These are phyloP conservation scores for Cherax quadricarinatus DNA, from an alignment of 1,140 invertebrate species.

Conservation along the genomic window DNA sequence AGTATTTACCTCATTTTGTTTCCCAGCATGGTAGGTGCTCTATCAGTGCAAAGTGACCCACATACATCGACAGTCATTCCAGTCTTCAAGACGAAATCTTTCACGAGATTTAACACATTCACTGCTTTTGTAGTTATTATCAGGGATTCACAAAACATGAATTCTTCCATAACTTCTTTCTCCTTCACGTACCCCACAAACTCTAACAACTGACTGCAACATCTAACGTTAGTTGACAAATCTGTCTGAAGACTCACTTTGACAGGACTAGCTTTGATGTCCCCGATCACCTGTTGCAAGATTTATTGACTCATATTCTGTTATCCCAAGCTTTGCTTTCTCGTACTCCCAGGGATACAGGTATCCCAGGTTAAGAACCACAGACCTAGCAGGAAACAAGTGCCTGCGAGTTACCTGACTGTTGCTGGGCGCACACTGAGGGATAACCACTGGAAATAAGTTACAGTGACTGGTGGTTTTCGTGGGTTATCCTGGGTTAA, in stretches of 20 bases:
- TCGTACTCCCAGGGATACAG: too few species aligned
- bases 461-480: too few species aligned
- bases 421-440: too few species aligned
- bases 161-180: slow-evolving; percentile 20
- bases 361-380: too few species aligned
- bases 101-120: slow-evolving; percentile 19
- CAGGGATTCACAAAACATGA: slow-evolving; percentile 29
- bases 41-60: slow-evolving; percentile 31
- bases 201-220: slow-evolving; percentile 22
- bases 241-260: slow-evolving; percentile 28
- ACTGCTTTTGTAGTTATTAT: slow-evolving; percentile 25
- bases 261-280: slow-evolving; percentile 26
- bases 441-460: too few species aligned
- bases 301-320: slow-evolving; percentile 32
- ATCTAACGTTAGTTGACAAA: slow-evolving; percentile 11
- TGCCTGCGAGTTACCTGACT: background rate
- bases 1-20: background rate
- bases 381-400: background rate
- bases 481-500: too few species aligned
- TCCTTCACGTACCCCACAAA: slow-evolving; percentile 22
- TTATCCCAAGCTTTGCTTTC: too few species aligned
- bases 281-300: slow-evolving; percentile 27
- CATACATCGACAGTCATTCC: background rate
- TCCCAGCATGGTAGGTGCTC: slow-evolving; percentile 38
- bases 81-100: slow-evolving; percentile 28